These are phyloP conservation scores for Osmerus mordax DNA, from an alignment of 2,113 vertebrate species.

Conservation along the genomic window DNA sequence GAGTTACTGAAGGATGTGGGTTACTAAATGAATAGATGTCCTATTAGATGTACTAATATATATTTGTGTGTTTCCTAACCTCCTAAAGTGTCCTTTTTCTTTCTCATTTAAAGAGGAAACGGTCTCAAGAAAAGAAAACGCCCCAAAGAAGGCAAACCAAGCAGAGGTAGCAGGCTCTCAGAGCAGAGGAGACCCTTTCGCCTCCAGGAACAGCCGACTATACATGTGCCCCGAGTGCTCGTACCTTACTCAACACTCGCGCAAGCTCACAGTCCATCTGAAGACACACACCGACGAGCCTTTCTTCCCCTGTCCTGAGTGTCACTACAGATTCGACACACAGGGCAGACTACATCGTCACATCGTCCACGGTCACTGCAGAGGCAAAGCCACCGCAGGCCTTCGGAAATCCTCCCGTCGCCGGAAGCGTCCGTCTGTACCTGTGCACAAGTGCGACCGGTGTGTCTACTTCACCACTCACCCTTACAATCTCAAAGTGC, in stretches of 20 bases:
- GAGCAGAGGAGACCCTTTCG: neutral
- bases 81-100: no score
- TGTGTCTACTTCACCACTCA: conserved; percentile 5
- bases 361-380: neutral
- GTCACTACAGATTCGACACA: neutral
- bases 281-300: conserved; percentile 22
- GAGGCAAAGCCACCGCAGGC: neutral
- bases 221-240: conserved; percentile 14
- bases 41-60: no score
- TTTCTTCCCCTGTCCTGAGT: neutral
- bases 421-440: neutral
- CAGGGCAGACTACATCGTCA: conserved; percentile 12
- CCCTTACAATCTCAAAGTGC: conserved; percentile 17
- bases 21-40: no score
- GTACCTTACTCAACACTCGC: neutral
- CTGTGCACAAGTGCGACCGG: neutral
- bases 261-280: conserved; percentile 11
- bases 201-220: neutral
- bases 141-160: neutral
- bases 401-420: neutral
- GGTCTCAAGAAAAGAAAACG: neutral
- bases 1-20: no score
- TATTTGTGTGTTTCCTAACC: no score
- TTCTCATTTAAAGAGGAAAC: neutral
- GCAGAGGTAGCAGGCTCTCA: neutral